Evolutionary conservation across 2,113 vertebrate genomes (phyloP).

Genomic region (Ptyas mucosa): DNA sequence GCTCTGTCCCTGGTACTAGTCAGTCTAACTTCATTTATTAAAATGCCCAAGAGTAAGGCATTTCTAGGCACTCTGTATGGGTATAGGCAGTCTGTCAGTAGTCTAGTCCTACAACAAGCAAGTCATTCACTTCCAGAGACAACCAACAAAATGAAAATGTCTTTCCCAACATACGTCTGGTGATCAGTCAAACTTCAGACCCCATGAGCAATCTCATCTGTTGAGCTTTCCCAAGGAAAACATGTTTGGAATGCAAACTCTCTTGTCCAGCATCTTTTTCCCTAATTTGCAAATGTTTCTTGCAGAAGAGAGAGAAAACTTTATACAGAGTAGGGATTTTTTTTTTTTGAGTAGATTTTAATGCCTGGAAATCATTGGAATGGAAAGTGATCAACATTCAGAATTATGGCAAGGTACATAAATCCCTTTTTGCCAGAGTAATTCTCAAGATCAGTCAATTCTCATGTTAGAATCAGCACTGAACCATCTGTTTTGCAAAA

Average conservation of each 20-base stretch:
- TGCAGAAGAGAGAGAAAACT: neutral
- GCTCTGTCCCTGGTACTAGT: neutral
- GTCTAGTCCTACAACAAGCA: neutral
- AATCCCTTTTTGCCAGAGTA: neutral
- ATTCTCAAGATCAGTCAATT: neutral
- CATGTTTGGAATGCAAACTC: neutral
- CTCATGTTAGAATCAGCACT: neutral
- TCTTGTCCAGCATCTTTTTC: neutral
- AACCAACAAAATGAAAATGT: neutral
- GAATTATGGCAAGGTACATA: neutral
- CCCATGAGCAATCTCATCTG: neutral
- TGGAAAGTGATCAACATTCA: neutral
- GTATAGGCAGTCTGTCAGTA: neutral
- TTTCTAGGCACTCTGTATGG: neutral
- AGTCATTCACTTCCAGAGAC: neutral
- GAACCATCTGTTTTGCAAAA: neutral
- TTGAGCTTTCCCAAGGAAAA: neutral
- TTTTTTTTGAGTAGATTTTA: neutral
- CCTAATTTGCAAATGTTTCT: neutral
- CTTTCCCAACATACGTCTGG: neutral
- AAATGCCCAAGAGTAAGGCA: neutral
- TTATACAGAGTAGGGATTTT: neutral
- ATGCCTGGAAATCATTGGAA: neutral
- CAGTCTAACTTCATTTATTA: neutral
- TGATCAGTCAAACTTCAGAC: neutral